A percentile compares a stretch with the other conserved stretches of the same genome.
Evolutionary conservation across 2,888 invertebrate species (phyloP).

Genomic region (Scelioninae gen. 1): DNA sequence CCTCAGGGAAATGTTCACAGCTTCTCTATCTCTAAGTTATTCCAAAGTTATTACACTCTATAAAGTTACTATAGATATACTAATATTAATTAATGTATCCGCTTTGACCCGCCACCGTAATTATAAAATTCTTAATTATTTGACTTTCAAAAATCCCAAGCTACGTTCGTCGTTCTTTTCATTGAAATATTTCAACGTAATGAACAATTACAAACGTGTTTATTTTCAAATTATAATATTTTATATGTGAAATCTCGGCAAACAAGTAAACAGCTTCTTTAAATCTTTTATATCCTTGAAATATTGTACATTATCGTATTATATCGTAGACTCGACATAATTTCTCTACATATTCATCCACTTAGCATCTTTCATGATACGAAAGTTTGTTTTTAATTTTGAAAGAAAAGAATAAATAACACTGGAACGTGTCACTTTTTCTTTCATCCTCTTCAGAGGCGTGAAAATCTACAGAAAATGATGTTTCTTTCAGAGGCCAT

Average conservation of each 20-base stretch:
- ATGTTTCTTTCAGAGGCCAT: conserved; percentile 42
- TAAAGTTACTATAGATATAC: conserved; percentile 37
- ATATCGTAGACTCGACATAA: conserved; percentile 37
- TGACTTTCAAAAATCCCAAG: conserved; percentile 12
- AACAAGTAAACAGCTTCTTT: conserved; percentile 25
- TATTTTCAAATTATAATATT: conserved; percentile 26
- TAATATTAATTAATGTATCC: conserved; percentile 45
- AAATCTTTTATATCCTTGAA: conserved; percentile 25
- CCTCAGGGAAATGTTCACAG: conserved; percentile 38
- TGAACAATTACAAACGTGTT: conserved; percentile 40
- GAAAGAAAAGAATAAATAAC: conserved; percentile 62
- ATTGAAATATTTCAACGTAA: conserved; percentile 7
- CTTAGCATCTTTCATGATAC: conserved; percentile 44
- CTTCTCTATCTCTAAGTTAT: conserved; percentile 24
- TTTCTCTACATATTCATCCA: conserved; percentile 56
- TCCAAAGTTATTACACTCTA: conserved; percentile 43
- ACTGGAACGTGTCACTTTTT: conserved; percentile 53
- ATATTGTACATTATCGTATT: conserved; percentile 40
- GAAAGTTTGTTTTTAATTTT: conserved; percentile 65
- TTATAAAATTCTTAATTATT: conserved; percentile 31
- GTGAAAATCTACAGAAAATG: conserved; percentile 53
- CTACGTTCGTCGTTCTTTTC: background rate
- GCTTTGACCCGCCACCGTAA: conserved; percentile 24
- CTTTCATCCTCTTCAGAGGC: conserved; percentile 49
- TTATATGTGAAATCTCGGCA: conserved; percentile 24